Conservation (phyloP, 2,113 vertebrate species). For the Syngnathoides biaculeatus region DNA sequence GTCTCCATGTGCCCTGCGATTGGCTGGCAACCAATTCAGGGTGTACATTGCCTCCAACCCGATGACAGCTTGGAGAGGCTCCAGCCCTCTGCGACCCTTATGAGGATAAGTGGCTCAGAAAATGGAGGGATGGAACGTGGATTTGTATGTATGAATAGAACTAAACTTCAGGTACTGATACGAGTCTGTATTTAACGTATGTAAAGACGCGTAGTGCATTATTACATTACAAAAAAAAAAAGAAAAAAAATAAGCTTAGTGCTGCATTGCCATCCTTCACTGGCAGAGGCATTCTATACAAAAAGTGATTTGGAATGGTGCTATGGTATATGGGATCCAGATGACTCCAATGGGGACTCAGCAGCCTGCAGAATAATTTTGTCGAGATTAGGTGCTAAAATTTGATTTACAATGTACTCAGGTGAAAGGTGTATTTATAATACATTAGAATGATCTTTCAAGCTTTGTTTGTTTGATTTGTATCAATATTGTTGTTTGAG, state of each 20-base stretch:
- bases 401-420: not conserved
- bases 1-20: too few relatives aligned
- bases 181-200: too few relatives aligned
- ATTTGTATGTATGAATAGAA: not conserved
- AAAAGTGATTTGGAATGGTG: not conserved
- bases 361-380: slow-evolving; percentile 6
- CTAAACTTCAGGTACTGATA: not conserved
- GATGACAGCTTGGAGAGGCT: too few relatives aligned
- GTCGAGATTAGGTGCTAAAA: slow-evolving; percentile 6
- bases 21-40: too few relatives aligned
- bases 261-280: not conserved
- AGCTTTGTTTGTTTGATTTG: slow-evolving; percentile 2
- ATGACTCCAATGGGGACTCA: not conserved
- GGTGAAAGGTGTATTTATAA: slow-evolving; percentile 2
- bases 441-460: not conserved
- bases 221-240: not conserved
- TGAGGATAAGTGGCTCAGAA: too few relatives aligned
- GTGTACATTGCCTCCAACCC: too few relatives aligned
- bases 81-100: too few relatives aligned
- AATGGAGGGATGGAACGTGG: too few relatives aligned
- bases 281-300: not conserved
- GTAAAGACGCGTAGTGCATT: not conserved
- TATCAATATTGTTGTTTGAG: not conserved
- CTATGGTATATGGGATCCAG: not conserved
- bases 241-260: not conserved